Evolutionary conservation across 2,888 invertebrate species (phyloP), one percentile per base, ranked within the genome.

Genomic region (Synergus umbraculus): DNA sequence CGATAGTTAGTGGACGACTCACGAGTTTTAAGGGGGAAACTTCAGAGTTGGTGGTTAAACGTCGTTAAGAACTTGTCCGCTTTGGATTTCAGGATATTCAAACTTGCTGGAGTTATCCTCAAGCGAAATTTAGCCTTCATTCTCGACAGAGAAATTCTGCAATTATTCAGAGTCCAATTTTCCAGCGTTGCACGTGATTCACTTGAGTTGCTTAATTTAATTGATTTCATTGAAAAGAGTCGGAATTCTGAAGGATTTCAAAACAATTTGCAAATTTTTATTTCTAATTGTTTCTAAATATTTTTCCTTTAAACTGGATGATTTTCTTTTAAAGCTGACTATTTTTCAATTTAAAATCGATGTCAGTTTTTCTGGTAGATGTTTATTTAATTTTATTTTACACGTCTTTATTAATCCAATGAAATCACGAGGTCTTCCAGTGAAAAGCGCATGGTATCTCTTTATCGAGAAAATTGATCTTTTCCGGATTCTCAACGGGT

Each of bases 1-100:
- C 67, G 22, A 41, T 44, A 12, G n/a, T 44, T 9, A 44, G 44
- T 18, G 67, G 67, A 12, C 18, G 18, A 46, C 7, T 67, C 44
- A 44, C 22, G 22, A 67, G 67, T 67, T 67, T 67, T 46, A 46
- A 67, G 67, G 67, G 46, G 43, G 13, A 67, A 67, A 67, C 46
- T 46, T 67, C 9, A 29, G 46, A 22, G 44, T 29, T 67, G 44
- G 67, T 18, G 44, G 44, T 67, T 67, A 44, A 67, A 46, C 22
- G 46, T 29, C 46, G 29, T 67, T 29, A 46, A 22, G 67, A 67
- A 67, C 44, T 67, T 46, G 44, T 67, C 22, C 12, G 44, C 22
- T 29, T 29, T 29, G 22, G 22, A 29, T 29, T 29, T 29, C 22
- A n/a, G 67, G 44, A 67, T 67, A 67, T 67, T 67, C 44, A 67